Evolutionary conservation across 2,797 vertebrate genomes (phyloP), one percentile per base, ranked within the genome.

Genomic region (Chelonia mydas): DNA sequence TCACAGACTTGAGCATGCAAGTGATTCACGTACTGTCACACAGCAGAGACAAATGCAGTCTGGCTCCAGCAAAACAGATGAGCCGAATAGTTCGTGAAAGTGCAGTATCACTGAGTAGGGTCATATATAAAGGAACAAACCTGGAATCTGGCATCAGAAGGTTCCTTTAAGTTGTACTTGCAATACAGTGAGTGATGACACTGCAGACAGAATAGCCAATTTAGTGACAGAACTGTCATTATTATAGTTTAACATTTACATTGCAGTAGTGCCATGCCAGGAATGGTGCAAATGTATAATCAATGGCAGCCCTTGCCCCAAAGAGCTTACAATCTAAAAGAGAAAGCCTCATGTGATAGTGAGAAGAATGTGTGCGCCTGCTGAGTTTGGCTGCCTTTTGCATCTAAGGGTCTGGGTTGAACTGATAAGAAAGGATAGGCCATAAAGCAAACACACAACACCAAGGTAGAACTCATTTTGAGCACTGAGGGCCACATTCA

Each of bases 21-120:
- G 53, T 49, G 91, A 92, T 82, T 93, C 80, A 91, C 87, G 87
- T 82, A 72, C 81, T 93, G 87, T 79, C 93, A 57, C 1, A 2
- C 31, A 13, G 27, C 51, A 83, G 79, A 80, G 74, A 49, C 4
- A 25, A 47, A 88, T 77, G 77, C 86, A 85, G 65, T 84, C 78
- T 1, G 17, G 41, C 78, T 78, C 88, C 87, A 47, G 72, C 86
- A 78, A 65, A 23, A 19, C 1, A 3, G 6, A 1, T 84, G 54
- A 81, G 55, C 61, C n/a, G 37, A 88, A 47, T 0, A 1, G 59
- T 53, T 72, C 87, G 49, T 83, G 37, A 76, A 57, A 21, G 25
- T 1, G 74, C 49, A 33, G 37, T 53, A 79, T 49, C 81, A 50
- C 27, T 0, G 0, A 74, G 78, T 51, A 86, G n/a, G 79, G 74